phyloP scores from a whole-genome alignment of 1,140 invertebrate species.

The Heliconius melpomene region DNA sequence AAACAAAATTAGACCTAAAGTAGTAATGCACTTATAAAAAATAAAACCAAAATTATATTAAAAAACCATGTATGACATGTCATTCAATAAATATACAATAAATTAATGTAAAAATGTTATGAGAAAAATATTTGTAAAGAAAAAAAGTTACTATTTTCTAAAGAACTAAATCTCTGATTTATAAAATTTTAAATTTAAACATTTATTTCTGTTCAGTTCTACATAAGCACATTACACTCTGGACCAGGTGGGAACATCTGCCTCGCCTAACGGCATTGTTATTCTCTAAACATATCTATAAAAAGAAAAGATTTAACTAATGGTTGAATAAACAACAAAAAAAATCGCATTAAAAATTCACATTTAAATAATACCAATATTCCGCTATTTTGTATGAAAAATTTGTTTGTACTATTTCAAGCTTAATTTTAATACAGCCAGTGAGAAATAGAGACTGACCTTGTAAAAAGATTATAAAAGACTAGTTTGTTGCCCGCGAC shows the following conservation, averaged over 20 bases:
- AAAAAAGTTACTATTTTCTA: too few species aligned
- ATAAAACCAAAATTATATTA: neutral
- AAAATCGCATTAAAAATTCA: slow-evolving; percentile 14
- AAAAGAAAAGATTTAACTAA: slow-evolving; percentile 40
- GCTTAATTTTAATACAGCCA: slow-evolving; percentile 22
- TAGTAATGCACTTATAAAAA: slow-evolving; percentile 29
- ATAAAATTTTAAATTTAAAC: too few species aligned
- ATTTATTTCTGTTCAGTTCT: neutral
- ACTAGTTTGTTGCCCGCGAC: slow-evolving; percentile 18
- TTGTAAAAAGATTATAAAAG: slow-evolving; percentile 30
- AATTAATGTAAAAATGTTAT: too few species aligned
- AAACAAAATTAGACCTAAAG: slow-evolving; percentile 32
- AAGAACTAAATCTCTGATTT: too few species aligned
- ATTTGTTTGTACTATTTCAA: slow-evolving; percentile 27
- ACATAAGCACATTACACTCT: slow-evolving; percentile 20
- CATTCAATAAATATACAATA: too few species aligned
- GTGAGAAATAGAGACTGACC: slow-evolving; percentile 10
- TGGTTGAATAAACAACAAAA: slow-evolving; percentile 21
- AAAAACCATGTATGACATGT: too few species aligned
- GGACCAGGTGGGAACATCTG: slow-evolving; percentile 67
- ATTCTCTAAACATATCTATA: slow-evolving; percentile 62
- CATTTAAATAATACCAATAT: neutral
- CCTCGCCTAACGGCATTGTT: slow-evolving; percentile 67
- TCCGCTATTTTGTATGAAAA: slow-evolving; percentile 17
- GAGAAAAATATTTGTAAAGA: too few species aligned